Conservation (phyloP, 2,113 vertebrate genomes). For the Brevimyrus niger region DNA sequence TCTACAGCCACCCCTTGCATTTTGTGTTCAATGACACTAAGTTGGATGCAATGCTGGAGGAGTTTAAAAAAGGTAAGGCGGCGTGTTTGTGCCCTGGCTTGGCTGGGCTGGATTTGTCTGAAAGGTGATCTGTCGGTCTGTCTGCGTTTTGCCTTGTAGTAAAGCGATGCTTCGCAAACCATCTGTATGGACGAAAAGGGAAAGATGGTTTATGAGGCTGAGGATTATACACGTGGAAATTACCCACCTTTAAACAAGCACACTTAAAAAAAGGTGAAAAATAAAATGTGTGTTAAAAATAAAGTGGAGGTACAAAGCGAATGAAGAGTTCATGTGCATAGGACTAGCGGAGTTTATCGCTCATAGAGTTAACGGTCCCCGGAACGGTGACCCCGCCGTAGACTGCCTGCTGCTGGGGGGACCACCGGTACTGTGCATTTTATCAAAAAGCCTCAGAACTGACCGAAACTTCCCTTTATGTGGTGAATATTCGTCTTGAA, state of each 20-base stretch:
- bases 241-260: background rate
- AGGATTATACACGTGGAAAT: background rate
- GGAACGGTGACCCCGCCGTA: background rate
- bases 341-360: background rate
- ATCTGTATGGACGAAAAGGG: background rate
- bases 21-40: conserved; percentile 99
- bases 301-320: background rate
- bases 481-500: background rate
- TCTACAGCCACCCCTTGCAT: conserved; percentile 95
- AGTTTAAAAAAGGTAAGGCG: conserved; percentile 93
- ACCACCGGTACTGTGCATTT: background rate
- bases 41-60: conserved; percentile 96
- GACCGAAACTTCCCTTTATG: background rate
- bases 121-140: background rate
- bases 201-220: background rate
- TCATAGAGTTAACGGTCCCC: background rate
- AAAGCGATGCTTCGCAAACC: background rate
- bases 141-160: background rate
- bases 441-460: background rate
- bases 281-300: background rate
- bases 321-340: background rate
- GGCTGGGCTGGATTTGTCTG: background rate
- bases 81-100: background rate
- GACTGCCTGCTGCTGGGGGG: background rate
- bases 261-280: background rate